Conservation (phyloP, 2,888 invertebrate genomes). For the Ectropis crepuscularia region DNA sequence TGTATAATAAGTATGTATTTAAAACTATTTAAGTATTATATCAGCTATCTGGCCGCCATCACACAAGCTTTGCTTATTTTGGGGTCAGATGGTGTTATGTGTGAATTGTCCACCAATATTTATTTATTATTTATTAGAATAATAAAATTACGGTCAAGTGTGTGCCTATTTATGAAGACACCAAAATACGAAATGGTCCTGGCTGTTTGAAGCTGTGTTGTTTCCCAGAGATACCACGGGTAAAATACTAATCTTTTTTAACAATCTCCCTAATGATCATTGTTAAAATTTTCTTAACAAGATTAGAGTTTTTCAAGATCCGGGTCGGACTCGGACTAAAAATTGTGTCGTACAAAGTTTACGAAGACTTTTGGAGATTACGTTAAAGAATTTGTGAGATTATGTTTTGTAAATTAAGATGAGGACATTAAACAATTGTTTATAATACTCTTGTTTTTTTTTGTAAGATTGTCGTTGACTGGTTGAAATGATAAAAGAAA, state of each 20-base stretch:
- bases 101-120: no score
- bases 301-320: slow-evolving; percentile 33
- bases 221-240: slow-evolving; percentile 14
- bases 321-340: slow-evolving; percentile 19
- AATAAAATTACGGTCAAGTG: no score
- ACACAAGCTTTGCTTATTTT: no score
- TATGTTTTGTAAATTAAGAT: slow-evolving; percentile 24
- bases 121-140: no score
- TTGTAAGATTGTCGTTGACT: neutral
- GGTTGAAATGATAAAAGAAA: no score
- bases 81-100: no score
- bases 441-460: neutral
- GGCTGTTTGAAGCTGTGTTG: slow-evolving; percentile 4
- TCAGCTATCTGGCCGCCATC: no score
- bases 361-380: slow-evolving; percentile 25
- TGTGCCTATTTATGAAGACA: no score
- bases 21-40: no score
- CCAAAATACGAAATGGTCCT: neutral
- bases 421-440: slow-evolving; percentile 12
- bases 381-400: slow-evolving; percentile 20
- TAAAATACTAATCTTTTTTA: slow-evolving; percentile 27
- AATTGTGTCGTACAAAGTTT: slow-evolving; percentile 28
- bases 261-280: slow-evolving; percentile 37
- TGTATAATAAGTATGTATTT: no score
- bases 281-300: slow-evolving; percentile 39